Evolutionary conservation across 2,888 invertebrate species (phyloP).

Genomic region (Xiphydria camelus): DNA sequence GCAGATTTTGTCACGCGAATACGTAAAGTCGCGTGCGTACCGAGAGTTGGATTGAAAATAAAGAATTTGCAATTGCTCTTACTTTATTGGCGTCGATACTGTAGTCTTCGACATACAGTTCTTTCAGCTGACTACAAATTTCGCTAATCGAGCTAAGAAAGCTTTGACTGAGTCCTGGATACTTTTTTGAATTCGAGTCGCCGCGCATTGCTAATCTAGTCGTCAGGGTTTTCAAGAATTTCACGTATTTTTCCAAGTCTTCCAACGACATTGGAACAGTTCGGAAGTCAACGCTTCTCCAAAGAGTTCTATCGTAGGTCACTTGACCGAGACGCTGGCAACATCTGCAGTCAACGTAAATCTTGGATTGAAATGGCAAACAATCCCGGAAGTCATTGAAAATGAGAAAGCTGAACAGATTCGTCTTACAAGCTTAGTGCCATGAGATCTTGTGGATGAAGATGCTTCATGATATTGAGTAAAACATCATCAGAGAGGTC

Average conservation of each 20-base stretch:
- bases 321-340: constrained; percentile 59
- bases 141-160: constrained; percentile 49
- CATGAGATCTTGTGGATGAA: constrained; percentile 59
- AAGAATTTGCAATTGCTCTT: constrained; percentile 27
- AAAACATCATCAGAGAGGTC: constrained; percentile 66
- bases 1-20: not conserved
- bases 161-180: constrained; percentile 48
- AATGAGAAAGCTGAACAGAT: too few species aligned
- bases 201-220: constrained; percentile 47
- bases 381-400: not conserved
- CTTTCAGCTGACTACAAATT: constrained; percentile 56
- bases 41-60: constrained; percentile 4
- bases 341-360: constrained; percentile 59
- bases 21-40: not conserved
- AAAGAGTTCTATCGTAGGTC: constrained; percentile 61
- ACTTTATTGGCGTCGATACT: constrained; percentile 61
- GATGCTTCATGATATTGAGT: constrained; percentile 59
- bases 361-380: too few species aligned
- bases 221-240: constrained; percentile 58
- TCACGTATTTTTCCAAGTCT: constrained; percentile 56
- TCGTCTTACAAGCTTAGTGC: constrained; percentile 61
- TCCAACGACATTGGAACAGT: constrained; percentile 39
- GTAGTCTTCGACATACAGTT: constrained; percentile 60
- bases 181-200: constrained; percentile 44
- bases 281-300: constrained; percentile 61